Conservation (phyloP, 1,140 invertebrate species). For the Rhagoletis zephyria region DNA sequence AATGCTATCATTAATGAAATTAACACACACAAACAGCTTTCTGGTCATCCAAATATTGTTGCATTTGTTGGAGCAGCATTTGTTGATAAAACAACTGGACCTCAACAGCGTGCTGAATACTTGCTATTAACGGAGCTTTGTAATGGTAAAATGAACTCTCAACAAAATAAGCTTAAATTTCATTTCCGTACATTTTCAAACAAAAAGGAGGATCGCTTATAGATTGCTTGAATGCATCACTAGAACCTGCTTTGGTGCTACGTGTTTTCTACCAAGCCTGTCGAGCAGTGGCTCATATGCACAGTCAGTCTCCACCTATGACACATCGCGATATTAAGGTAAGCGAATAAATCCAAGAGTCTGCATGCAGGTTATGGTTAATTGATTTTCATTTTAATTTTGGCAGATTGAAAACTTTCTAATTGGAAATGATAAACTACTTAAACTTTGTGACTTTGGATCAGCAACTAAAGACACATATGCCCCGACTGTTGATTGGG, state of each 20-base stretch:
- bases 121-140: conserved; percentile 83
- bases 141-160: conserved; percentile 72
- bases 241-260: conserved; percentile 85
- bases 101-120: conserved; percentile 82
- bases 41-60: conserved; percentile 86
- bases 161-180: background rate
- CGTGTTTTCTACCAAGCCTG: conserved; percentile 93
- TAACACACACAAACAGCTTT: conserved; percentile 83
- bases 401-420: conserved; percentile 78
- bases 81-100: conserved; percentile 80
- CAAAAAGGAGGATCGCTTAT: conserved; percentile 82
- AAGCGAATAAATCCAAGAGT: conserved; percentile 6
- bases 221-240: conserved; percentile 83
- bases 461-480: conserved; percentile 91
- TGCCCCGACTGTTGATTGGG: conserved; percentile 90
- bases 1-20: conserved; percentile 85
- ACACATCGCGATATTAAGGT: conserved; percentile 89
- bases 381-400: conserved; percentile 64
- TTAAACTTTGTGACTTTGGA: conserved; percentile 99
- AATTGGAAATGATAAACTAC: conserved; percentile 83
- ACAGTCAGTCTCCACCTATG: conserved; percentile 89
- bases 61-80: conserved; percentile 84
- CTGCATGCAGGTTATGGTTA: background rate
- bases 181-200: background rate
- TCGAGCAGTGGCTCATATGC: conserved; percentile 93